A percentile compares a stretch with the other conserved stretches of the same genome.
Evolutionary conservation across 2,113 vertebrate genomes (phyloP).

Genomic region (Actenoides hombroni): DNA sequence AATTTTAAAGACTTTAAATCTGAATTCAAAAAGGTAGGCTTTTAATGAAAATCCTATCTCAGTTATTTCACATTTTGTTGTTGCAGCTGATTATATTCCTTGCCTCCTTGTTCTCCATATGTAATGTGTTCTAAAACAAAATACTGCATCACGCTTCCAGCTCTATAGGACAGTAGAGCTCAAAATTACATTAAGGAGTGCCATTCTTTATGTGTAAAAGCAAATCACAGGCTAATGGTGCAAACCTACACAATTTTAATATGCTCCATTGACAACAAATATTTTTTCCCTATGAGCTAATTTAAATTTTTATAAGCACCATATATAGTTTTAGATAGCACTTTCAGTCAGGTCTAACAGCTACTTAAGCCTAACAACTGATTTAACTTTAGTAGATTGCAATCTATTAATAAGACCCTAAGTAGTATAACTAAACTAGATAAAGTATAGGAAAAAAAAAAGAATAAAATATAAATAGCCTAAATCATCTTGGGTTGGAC

Average conservation of each 20-base stretch:
- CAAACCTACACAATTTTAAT: neutral
- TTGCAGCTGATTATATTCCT: slow-evolving; percentile 50
- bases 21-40: slow-evolving; percentile 25
- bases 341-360: neutral
- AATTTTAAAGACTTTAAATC: slow-evolving; percentile 28
- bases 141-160: neutral
- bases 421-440: neutral
- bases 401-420: neutral
- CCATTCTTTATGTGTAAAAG: neutral
- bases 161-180: neutral
- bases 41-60: slow-evolving; percentile 23
- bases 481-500: neutral
- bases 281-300: neutral
- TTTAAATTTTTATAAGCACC: neutral
- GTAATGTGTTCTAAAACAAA: slow-evolving; percentile 6
- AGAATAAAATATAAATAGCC: neutral
- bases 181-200: neutral
- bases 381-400: neutral
- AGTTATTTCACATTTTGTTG: slow-evolving; percentile 50
- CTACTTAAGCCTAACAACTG: neutral
- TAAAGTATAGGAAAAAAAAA: neutral
- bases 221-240: neutral
- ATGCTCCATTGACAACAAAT: neutral
- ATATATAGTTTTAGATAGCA: neutral
- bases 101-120: neutral